A percentile compares a stretch with the other conserved stretches of the same genome.
Evolutionary conservation across 2,113 vertebrate species (phyloP).

Genomic region (Empidonax alnorum): DNA sequence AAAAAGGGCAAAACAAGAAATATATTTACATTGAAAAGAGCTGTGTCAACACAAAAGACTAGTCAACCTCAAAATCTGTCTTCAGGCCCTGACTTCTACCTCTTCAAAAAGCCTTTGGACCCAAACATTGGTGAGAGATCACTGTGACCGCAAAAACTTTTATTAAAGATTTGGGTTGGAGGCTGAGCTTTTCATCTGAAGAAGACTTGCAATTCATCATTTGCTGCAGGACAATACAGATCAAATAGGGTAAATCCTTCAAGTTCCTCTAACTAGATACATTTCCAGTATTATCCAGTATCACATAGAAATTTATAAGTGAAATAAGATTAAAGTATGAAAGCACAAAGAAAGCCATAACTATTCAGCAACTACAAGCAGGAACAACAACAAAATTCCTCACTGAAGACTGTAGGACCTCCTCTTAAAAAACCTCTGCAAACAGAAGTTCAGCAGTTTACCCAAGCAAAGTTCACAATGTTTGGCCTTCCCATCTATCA

Average conservation of each 20-base stretch:
- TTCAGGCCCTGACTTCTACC: neutral
- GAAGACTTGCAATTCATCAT: neutral
- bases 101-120: neutral
- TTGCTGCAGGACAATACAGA: neutral
- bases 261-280: neutral
- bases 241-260: neutral
- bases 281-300: neutral
- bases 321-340: neutral
- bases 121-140: neutral
- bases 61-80: neutral
- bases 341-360: neutral
- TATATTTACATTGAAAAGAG: neutral
- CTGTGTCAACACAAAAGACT: neutral
- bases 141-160: neutral
- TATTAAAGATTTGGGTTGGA: neutral
- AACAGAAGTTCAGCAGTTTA: neutral
- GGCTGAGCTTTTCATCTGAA: neutral
- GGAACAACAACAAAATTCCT: neutral
- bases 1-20: neutral
- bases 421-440: neutral
- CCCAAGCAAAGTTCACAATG: rapidly evolving
- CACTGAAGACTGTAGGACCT: neutral
- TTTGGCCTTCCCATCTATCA: neutral
- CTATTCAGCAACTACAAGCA: neutral
- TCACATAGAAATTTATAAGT: neutral